Percentiles rank a stretch among this genome's conserved stretches.
Conservation (phyloP, 2,797 vertebrate genomes). For the Siniperca scherzeri region DNA sequence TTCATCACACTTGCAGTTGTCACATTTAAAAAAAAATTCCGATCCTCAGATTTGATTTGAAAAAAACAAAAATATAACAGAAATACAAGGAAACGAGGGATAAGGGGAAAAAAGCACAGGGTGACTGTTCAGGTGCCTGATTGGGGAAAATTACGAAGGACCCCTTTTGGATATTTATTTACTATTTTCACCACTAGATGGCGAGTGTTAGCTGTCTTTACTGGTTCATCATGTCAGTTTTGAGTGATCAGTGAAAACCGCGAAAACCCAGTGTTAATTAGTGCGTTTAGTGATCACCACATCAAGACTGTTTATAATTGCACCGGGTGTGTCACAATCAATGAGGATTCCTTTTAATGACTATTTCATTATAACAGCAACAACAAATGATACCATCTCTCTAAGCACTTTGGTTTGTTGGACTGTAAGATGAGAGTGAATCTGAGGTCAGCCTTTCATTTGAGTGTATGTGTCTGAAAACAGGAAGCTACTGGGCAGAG, state of each 20-base stretch:
- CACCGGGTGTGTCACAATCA: constrained; percentile 2
- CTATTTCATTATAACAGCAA: background rate
- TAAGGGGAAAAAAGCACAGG: background rate
- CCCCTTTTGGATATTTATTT: background rate
- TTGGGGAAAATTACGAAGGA: background rate
- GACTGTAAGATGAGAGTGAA: constrained; percentile 9
- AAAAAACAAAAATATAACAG: background rate
- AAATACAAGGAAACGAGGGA: background rate
- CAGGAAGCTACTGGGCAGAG: constrained; percentile 78
- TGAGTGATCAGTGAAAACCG: background rate
- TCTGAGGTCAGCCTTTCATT: constrained; percentile 58
- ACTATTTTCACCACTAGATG: constrained; percentile 60
- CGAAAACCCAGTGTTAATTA: background rate
- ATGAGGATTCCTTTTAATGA: background rate
- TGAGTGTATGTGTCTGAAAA: constrained; percentile 61
- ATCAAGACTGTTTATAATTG: background rate
- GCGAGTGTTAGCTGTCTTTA: background rate
- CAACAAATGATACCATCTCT: background rate
- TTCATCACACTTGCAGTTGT: background rate
- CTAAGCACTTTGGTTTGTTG: background rate
- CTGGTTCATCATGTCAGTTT: background rate
- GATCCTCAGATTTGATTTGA: background rate
- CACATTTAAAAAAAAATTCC: background rate
- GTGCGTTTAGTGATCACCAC: background rate
- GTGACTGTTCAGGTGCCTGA: background rate